Conservation (phyloP, 2,113 vertebrate species). For the Emberiza fucata region DNA sequence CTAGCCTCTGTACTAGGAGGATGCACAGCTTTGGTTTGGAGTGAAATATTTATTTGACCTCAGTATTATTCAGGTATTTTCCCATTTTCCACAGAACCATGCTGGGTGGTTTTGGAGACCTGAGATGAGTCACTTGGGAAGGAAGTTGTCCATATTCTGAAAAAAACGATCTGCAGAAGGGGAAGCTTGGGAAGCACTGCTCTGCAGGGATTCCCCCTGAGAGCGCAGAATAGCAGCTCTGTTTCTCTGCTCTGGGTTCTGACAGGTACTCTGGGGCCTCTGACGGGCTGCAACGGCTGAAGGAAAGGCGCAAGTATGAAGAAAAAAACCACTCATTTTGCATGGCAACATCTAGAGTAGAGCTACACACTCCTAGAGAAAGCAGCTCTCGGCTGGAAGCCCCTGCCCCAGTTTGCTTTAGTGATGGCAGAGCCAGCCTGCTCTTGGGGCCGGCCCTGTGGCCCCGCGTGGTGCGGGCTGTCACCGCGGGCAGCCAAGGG, state of each 20-base stretch:
- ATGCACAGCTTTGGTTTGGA: background rate
- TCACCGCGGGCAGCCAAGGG: background rate
- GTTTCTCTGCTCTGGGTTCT: background rate
- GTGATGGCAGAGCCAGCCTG: background rate
- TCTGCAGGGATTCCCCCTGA: background rate
- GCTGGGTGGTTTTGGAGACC: background rate
- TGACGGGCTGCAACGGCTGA: background rate
- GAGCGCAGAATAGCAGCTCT: background rate
- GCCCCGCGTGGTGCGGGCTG: rapidly evolving
- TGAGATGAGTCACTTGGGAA: background rate
- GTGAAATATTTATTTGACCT: background rate
- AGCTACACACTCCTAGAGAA: background rate
- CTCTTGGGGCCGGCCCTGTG: rapidly evolving
- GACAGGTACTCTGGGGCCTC: background rate
- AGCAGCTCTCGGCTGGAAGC: background rate
- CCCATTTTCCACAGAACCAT: background rate
- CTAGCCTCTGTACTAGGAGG: rapidly evolving
- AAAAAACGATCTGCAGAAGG: background rate
- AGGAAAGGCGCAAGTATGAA: background rate
- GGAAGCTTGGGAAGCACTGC: background rate
- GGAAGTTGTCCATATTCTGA: background rate
- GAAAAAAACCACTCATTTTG: background rate
- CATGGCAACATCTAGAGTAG: background rate
- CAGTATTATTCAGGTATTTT: background rate
- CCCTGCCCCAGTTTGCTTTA: background rate